These are phyloP conservation scores for Parasteatoda lunata DNA, from an alignment of 2,888 invertebrate genomes.

Conservation along the genomic window DNA sequence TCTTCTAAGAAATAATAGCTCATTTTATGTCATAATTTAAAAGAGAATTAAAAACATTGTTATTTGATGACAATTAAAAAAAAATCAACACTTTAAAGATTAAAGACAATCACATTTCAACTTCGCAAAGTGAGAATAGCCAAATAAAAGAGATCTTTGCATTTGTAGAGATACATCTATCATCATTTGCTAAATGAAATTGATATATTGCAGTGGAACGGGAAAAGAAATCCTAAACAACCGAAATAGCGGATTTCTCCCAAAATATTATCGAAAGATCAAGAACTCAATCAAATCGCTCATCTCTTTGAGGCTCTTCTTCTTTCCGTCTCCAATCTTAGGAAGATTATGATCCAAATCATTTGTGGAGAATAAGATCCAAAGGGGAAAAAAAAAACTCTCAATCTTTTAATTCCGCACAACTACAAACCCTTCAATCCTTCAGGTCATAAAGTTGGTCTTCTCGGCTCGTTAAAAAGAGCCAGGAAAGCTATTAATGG, in stretches of 20 bases:
- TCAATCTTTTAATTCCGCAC: constrained; percentile 60
- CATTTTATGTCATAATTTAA: too few species aligned
- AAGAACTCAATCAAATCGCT: constrained; percentile 28
- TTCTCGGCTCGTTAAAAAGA: constrained; percentile 32
- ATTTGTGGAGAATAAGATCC: constrained; percentile 21
- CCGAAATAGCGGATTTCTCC: constrained; percentile 13
- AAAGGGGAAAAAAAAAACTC: constrained; percentile 4
- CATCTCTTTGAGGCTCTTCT: constrained; percentile 8
- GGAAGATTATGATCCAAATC: constrained; percentile 44
- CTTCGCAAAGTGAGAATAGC: too few species aligned
- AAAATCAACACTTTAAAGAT: too few species aligned
- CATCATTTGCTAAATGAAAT: too few species aligned
- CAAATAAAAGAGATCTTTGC: too few species aligned
- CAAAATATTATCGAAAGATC: constrained; percentile 38
- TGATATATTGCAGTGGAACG: too few species aligned
- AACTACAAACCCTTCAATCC: constrained; percentile 31
- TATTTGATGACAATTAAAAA: too few species aligned
- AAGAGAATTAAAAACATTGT: too few species aligned
- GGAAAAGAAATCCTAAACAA: too few species aligned
- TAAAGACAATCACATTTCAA: too few species aligned
- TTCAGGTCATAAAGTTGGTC: constrained; percentile 51
- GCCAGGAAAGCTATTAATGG: constrained; percentile 55
- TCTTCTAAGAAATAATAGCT: too few species aligned
- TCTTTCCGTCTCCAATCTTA: not conserved
- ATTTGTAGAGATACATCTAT: too few species aligned